Evolutionary conservation across 2,888 invertebrate species (phyloP).

Genomic region (Eilema sororculum): DNA sequence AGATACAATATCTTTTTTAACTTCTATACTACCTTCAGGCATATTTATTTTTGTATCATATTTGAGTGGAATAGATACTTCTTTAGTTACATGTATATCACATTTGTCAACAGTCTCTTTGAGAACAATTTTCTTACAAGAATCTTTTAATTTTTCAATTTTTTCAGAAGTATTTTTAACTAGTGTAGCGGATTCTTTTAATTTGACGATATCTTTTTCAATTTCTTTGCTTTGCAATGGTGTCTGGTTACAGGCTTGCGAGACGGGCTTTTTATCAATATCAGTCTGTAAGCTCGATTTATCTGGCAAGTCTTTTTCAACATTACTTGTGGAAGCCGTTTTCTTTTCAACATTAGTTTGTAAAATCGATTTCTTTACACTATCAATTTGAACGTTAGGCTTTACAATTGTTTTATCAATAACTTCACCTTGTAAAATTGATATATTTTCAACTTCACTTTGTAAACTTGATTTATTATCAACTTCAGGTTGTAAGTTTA

Average conservation of each 20-base stretch:
- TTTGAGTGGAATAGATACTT: constrained; percentile 2
- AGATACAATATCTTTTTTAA: neutral
- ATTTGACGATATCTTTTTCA: constrained; percentile 15
- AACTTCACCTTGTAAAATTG: neutral
- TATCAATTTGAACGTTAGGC: neutral
- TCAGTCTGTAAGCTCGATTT: constrained; percentile 7
- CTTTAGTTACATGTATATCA: constrained; percentile 5
- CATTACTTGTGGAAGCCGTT: neutral
- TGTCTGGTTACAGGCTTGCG: neutral
- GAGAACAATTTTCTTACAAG: neutral
- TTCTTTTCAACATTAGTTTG: neutral
- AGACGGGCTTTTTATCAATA: constrained; percentile 14
- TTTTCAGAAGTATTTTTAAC: constrained; percentile 17
- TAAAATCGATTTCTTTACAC: neutral
- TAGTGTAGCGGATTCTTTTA: constrained; percentile 13
- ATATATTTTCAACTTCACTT: neutral
- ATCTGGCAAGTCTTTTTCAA: constrained; percentile 11
- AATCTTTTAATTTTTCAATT: constrained; percentile 16
- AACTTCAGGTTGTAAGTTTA: neutral
- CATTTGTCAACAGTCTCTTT: constrained; percentile 12
- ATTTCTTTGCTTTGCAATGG: constrained; percentile 35
- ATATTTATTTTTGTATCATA: neutral
- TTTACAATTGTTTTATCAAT: neutral
- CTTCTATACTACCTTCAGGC: neutral
- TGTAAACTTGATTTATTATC: neutral